Evolutionary conservation across 2,797 vertebrate species (phyloP).

Genomic region (Coccyzus lansbergi): DNA sequence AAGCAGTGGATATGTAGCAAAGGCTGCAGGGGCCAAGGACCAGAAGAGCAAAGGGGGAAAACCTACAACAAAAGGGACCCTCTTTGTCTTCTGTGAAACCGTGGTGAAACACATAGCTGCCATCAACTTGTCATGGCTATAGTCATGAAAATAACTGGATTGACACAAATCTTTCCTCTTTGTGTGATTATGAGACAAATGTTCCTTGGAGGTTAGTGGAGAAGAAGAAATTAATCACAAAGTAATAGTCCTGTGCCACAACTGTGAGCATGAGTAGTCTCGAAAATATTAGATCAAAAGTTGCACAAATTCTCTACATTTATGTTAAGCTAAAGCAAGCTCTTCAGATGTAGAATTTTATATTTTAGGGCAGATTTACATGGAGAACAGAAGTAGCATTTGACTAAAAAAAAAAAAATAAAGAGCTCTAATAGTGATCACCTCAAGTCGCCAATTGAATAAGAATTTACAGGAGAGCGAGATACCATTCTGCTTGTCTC

Average conservation of each 20-base stretch:
- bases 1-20: neutral
- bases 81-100: neutral
- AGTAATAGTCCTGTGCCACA: neutral
- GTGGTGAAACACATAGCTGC: neutral
- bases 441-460: neutral
- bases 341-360: neutral
- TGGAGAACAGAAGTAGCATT: neutral
- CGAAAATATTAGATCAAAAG: neutral
- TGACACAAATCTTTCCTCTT: neutral
- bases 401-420: neutral
- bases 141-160: neutral
- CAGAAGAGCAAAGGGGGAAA: neutral
- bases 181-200: neutral
- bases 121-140: neutral
- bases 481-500: neutral
- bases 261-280: neutral
- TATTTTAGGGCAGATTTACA: neutral
- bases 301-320: neutral
- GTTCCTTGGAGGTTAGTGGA: neutral
- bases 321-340: neutral
- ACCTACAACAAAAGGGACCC: neutral
- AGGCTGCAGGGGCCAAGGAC: neutral
- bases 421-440: neutral
- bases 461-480: neutral
- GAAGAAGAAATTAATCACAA: neutral